Percentiles rank a stretch among this genome's conserved stretches.
These are phyloP conservation scores for Gymnoscopelus braueri DNA, from an alignment of 2,797 vertebrate species.

Conservation along the genomic window DNA sequence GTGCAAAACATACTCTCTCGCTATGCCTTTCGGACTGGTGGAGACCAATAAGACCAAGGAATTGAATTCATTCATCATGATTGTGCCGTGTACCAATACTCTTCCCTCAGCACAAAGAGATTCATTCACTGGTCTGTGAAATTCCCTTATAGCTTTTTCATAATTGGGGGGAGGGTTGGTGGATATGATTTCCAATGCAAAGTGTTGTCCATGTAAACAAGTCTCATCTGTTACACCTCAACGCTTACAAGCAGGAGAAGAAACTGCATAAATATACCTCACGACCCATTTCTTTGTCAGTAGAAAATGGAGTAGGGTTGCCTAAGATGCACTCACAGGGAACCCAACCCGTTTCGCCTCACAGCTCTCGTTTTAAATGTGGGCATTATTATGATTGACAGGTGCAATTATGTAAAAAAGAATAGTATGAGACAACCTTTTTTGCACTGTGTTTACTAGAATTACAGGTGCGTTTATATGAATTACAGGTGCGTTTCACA, in stretches of 20 bases:
- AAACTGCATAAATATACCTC: conserved; percentile 17
- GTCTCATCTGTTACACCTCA: conserved; percentile 16
- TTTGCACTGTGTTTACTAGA: too few relatives aligned
- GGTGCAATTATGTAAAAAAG: conserved; percentile 49
- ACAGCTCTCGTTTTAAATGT: conserved; percentile 26
- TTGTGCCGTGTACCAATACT: background rate
- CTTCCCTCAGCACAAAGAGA: conserved; percentile 1
- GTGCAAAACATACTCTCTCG: too few relatives aligned
- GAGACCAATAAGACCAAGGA: too few relatives aligned
- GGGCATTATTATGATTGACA: conserved; percentile 56
- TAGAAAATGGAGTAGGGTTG: conserved; percentile 6
- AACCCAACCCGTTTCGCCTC: conserved; percentile 24
- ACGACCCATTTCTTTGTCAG: conserved; percentile 30
- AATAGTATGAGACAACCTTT: background rate
- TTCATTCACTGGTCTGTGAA: conserved; percentile 1
- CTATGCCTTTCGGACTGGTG: too few relatives aligned
- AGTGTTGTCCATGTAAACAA: conserved; percentile 1
- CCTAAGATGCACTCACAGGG: conserved; percentile 11
- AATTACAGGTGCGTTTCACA: too few relatives aligned
- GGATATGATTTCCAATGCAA: conserved; percentile 13
- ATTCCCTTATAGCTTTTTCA: conserved; percentile 13
- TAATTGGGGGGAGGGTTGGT: background rate
- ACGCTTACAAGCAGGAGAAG: conserved; percentile 6
- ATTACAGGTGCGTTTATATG: too few relatives aligned
- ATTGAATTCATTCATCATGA: background rate